Conservation (phyloP, 2,888 invertebrate species). For the Frankliniella intonsa region DNA sequence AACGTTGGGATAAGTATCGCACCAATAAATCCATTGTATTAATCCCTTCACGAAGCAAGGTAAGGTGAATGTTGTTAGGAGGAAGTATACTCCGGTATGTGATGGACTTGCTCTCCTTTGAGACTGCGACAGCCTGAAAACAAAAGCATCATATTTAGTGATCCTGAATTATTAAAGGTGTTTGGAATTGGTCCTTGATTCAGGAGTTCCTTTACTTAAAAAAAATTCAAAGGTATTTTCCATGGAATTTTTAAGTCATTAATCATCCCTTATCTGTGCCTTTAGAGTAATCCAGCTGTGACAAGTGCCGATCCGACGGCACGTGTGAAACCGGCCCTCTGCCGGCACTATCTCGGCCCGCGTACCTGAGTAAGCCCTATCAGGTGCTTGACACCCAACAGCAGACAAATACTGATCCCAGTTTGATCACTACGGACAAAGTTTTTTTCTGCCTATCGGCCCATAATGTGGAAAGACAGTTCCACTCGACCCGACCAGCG, state of each 20-base stretch:
- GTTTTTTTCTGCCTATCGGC: neutral
- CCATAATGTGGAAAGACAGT: neutral
- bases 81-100: constrained; percentile 68
- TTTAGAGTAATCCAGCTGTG: neutral
- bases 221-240: neutral
- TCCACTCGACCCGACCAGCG: no score
- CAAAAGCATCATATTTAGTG: constrained; percentile 25
- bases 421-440: neutral
- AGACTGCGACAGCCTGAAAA: constrained; percentile 64
- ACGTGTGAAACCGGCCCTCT: no score
- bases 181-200: no score
- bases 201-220: neutral
- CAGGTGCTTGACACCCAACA: neutral
- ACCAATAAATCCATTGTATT: constrained; percentile 81
- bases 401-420: neutral
- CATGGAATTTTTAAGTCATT: neutral
- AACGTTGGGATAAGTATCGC: constrained; percentile 68
- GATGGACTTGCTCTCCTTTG: constrained; percentile 59
- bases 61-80: constrained; percentile 66
- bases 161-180: neutral
- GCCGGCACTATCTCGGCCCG: no score
- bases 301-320: neutral
- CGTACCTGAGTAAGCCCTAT: no score
- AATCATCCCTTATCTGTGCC: neutral
- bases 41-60: constrained; percentile 69